Evolutionary conservation across 2,888 invertebrate genomes (phyloP).

Genomic region (Willowsia nigromaculata): DNA sequence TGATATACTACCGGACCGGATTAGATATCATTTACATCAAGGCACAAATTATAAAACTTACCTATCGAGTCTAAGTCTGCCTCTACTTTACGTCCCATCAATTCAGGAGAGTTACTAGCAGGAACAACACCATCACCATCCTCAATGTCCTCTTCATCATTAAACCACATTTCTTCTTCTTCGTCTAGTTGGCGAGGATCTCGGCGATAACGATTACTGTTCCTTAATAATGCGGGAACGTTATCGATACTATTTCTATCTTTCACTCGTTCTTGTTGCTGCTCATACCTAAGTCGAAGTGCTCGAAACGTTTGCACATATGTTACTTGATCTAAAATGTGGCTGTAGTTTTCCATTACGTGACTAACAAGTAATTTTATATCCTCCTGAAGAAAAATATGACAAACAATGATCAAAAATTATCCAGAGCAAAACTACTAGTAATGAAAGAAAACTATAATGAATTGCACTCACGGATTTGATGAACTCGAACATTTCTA

Average conservation of each 20-base stretch:
- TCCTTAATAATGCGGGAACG: constrained; percentile 90
- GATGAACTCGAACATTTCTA: constrained; percentile 99
- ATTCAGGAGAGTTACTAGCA: constrained; percentile 81
- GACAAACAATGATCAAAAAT: background rate
- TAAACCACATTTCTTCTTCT: constrained; percentile 99
- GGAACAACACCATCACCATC: constrained; percentile 82
- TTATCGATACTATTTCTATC: constrained; percentile 84
- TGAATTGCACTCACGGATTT: constrained; percentile 84
- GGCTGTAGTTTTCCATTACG: constrained; percentile 97
- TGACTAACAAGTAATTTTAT: constrained; percentile 94
- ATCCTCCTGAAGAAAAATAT: constrained; percentile 84
- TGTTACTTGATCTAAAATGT: constrained; percentile 94
- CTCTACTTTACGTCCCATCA: constrained; percentile 83
- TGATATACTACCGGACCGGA: too few species aligned
- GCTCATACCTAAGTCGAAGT: constrained; percentile 92
- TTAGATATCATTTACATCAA: too few species aligned
- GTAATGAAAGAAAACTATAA: background rate
- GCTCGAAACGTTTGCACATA: constrained; percentile 99
- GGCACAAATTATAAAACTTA: too few species aligned
- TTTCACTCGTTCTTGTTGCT: constrained; percentile 93
- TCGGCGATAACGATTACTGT: constrained; percentile 88
- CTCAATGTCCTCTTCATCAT: constrained; percentile 96
- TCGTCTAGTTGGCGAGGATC: constrained; percentile 97
- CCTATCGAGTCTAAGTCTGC: constrained; percentile 84
- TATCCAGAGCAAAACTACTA: too few species aligned